Base-by-base conservation (phyloP, 2,888 invertebrate species). In the Resseliella maxima region DNA sequence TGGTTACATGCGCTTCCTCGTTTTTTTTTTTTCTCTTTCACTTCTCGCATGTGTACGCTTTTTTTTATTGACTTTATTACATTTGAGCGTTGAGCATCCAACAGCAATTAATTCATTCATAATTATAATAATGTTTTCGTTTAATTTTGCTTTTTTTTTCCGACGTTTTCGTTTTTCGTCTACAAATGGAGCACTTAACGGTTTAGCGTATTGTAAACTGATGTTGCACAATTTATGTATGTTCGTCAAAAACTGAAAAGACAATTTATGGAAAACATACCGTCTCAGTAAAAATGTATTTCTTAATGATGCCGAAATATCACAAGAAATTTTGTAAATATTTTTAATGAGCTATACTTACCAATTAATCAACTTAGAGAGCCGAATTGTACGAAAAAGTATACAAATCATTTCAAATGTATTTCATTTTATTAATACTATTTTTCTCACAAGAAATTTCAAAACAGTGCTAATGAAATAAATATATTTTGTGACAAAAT, bases 81-180 rank as follows among this genome's bases (percentile, higher is more conserved):
- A 83, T 83, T 83, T 24, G n/a, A 21, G 81, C 38, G 81, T 1
- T 38, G 36, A 10, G 36, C 35, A 81, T n/a, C 81, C 81, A 36
- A 36, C 24, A 83, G 41, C 83, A 83, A 83, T 83, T 83, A 83
- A 83, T 83, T 83, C 83, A 83, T 41, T 41, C 36, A 83, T 83
- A 83, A 83, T 83, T 83, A 83, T 83, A 83, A 41, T 83, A 83
- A 83, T 83, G 83, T n/a, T 38, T 5, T 3, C 83, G 41, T 21
- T 83, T 83, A 83, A 83, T 83, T 64, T 83, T 41, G 8, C 83
- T 83, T 38, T 21, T 41, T 81, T 36, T 36, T 36, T 15, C 36
- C n/a, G 21, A 36, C 8, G 3, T 27, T 27, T 27, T 6, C 31
- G 3, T 27, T 31, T 1, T 36, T 36, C 6, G 36, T 54, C 54